These are phyloP conservation scores for Liolophura sinensis DNA, from an alignment of 1,140 invertebrate species.

Conservation along the genomic window DNA sequence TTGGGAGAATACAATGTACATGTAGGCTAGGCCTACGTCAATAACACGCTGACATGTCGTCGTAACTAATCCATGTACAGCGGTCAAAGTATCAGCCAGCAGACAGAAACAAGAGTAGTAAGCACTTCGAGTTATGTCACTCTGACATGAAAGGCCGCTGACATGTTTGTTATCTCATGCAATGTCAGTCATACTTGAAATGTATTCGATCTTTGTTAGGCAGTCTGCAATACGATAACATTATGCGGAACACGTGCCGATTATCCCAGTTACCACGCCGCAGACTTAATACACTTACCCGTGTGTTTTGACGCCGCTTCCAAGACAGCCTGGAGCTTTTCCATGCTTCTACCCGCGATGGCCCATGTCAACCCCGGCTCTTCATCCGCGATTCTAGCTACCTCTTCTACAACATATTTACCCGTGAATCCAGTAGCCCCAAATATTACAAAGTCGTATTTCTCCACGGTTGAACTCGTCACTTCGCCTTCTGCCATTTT, in stretches of 20 bases:
- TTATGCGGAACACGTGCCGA: background rate
- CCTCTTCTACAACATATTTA: constrained; percentile 69
- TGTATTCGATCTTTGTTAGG: background rate
- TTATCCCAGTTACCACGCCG: background rate
- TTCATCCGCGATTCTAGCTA: constrained; percentile 61
- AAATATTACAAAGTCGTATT: constrained; percentile 31
- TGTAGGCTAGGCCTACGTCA: no score
- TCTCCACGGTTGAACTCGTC: background rate
- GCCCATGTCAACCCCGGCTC: constrained; percentile 65
- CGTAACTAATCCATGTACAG: no score
- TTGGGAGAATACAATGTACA: no score
- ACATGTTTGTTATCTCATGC: no score
- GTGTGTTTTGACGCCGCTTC: constrained; percentile 41
- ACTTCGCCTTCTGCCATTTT: no score
- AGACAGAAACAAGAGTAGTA: no score
- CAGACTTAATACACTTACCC: constrained; percentile 23
- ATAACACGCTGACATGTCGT: no score
- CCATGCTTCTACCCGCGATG: constrained; percentile 70
- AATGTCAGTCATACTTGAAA: no score
- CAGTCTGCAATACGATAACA: background rate
- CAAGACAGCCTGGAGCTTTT: constrained; percentile 73
- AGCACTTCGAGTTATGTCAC: no score
- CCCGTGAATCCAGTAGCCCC: constrained; percentile 85
- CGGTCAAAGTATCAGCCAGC: no score
- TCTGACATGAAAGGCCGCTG: no score